Conservation (phyloP, 2,888 invertebrate species). For the Pedicia rivosa region DNA sequence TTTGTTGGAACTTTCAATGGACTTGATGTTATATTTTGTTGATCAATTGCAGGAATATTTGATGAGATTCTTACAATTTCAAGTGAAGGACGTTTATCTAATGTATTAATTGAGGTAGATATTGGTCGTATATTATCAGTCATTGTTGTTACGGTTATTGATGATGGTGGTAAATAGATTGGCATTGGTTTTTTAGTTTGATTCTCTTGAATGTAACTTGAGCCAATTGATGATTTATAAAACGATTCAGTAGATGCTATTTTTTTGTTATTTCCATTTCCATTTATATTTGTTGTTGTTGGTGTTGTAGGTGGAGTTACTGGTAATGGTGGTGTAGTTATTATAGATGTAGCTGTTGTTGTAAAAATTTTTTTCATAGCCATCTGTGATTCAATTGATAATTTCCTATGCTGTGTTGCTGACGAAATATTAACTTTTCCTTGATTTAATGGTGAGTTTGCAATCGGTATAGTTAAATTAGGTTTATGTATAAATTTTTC, state of each 20-base stretch:
- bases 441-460: no score
- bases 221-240: conserved; percentile 17
- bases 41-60: conserved; percentile 14
- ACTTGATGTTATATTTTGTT: conserved; percentile 5
- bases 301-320: not conserved
- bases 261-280: no score
- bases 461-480: no score
- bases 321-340: conserved; percentile 6
- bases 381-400: no score
- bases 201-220: conserved; percentile 17
- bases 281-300: conserved; percentile 3
- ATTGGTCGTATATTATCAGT: conserved; percentile 13
- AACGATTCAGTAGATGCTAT: no score
- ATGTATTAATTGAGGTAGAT: not conserved
- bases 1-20: conserved; percentile 17
- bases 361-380: no score
- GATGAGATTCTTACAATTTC: conserved; percentile 24
- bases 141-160: conserved; percentile 24
- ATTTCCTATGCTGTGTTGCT: no score
- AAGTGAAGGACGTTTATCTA: conserved; percentile 15
- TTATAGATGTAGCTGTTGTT: not conserved
- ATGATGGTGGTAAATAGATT: conserved; percentile 21
- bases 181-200: conserved; percentile 12
- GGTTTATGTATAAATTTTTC: no score
- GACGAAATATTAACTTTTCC: no score